Base-by-base conservation (phyloP, 2,888 invertebrate genomes). In the Pyrocoelia pectoralis region DNA sequence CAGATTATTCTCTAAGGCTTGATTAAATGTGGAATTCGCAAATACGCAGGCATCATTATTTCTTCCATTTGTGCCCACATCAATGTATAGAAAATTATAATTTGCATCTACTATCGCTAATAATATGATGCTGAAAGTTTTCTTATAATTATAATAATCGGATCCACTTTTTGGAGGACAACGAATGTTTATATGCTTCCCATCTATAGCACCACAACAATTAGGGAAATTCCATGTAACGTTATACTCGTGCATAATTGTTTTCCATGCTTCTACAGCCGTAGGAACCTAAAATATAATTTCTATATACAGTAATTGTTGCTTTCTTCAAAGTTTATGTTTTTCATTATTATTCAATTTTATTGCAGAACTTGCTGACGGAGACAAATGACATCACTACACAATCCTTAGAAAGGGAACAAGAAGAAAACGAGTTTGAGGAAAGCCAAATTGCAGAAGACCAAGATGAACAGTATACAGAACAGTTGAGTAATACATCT, bases 51-150 rank as follows among this genome's bases (percentile, higher is more conserved):
- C 43, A 43, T 43, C 43, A 43, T 43, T 43, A 12, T 4, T 12
- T 15, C 43, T 13, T 43, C 43, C 43, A 43, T 43, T 43, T 43
- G 43, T 14, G n/a, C 38, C 38, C n/a, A 43, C 13, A 43, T 43
- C 17, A 13, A 8, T 17, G 15, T 46, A 46, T 4, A 15, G n/a
- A 15, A 46, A 46, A 18, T 18, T 17, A 46, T 17, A 46, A 10
- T 46, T 46, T 4, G 18, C 3, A 46, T 46, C 46, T 2, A 46
- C 46, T 15, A 15, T 10, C 15, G 46, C 46, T 15, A 46, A 18
- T 17, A 46, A 10, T 8, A 46, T 46, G 1, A 43, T 13, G 46
- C 46, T 46, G 46, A 17, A 46, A 46, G 1, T 9, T 8, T 18
- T 18, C n/a, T 46, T 46, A 18, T 46, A 46, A 10, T 46, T 46